Evolutionary conservation across 2,888 invertebrate genomes (phyloP), one percentile per base, ranked within the genome.

Genomic region (Melinaea marsaeus): DNA sequence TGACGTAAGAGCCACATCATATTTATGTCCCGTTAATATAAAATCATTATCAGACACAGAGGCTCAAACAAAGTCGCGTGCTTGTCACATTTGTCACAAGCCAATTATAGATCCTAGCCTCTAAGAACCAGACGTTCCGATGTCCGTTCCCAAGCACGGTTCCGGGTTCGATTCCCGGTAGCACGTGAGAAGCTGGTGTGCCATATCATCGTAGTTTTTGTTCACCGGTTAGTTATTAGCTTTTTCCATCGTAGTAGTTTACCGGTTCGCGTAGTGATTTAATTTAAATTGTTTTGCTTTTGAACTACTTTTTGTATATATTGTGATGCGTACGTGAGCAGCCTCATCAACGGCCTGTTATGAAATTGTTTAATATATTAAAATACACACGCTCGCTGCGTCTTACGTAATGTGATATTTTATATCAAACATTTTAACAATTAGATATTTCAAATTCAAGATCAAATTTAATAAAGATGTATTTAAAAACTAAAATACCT

Each of bases 151-250:
- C 87, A 87, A 78, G 78, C 74, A 69, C 60, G 65, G 86, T 89
- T 90, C 89, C 90, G 87, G 87, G 90, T 88, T 83, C 71, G 76
- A 74, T 90, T 90, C 90, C 80, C 68, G 76, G 86, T 87, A 87
- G 83, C 86, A 88, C 88, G 90, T 90, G 90, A 87, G 90, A 90
- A 89, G 79, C 83, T 78, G 79, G 76, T 76, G 80, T 79, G 68
- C 81, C 77, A 85, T 88, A 87, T 86, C 86, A 84, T 77, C 72
- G 72, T 77, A 78, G 79, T 80, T 76, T 74, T 72, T 71, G 69
- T 70, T 71, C 66, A 60, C 61, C 48, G 60, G 64, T 63, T 61
- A 60, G 64, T 65, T 73, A 69, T 70, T 69, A 68, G 68, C 67
- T 71, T 71, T 70, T 69, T 70, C 69, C 65, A 33, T 34, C 56